A percentile compares a stretch with the other conserved stretches of the same genome.
Evolutionary conservation across 2,113 vertebrate species (phyloP).

Genomic region (Echinops telfairi): DNA sequence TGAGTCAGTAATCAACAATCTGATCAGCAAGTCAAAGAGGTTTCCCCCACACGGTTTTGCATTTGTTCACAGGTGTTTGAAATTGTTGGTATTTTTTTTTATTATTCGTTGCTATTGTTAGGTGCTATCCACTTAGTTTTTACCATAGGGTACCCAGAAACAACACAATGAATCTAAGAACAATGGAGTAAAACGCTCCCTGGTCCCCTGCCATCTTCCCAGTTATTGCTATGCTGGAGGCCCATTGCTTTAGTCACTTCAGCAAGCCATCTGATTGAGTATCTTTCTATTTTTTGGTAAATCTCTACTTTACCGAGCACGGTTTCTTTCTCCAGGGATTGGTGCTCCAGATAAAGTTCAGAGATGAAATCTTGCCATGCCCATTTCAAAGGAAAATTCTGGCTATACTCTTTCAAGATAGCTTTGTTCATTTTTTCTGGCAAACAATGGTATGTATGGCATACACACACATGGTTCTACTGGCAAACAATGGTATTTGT

Average conservation of each 20-base stretch:
- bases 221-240: not conserved
- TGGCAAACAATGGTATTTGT: too few relatives aligned
- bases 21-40: constrained; percentile 19
- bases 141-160: not conserved
- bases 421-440: not conserved
- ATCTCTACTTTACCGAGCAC: not conserved
- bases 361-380: not conserved
- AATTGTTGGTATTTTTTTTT: not conserved
- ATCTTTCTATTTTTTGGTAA: not conserved
- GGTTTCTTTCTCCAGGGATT: not conserved
- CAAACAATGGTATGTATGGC: not conserved
- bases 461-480: too few relatives aligned
- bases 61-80: not conserved
- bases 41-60: not conserved
- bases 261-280: not conserved
- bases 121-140: not conserved
- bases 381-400: not conserved
- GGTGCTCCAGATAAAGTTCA: not conserved
- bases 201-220: not conserved
- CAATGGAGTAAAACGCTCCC: not conserved
- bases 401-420: not conserved
- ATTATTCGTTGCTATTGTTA: not conserved
- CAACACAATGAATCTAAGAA: not conserved
- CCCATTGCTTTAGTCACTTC: not conserved
- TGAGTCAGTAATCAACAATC: not conserved